Conservation (phyloP, 2,888 invertebrate genomes). For the Deilephila porcellus region DNA sequence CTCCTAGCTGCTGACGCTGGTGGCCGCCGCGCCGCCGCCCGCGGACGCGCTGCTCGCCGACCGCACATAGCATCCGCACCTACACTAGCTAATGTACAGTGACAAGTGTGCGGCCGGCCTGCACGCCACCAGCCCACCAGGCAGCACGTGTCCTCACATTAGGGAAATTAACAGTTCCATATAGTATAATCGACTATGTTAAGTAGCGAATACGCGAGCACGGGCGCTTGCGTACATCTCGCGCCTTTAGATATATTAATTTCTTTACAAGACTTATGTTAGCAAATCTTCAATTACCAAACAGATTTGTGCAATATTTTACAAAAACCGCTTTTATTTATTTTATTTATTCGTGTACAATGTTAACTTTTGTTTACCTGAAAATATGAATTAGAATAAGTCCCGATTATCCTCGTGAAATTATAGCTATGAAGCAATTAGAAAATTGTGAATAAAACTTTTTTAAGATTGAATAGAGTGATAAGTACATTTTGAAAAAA, state of each 20-base stretch:
- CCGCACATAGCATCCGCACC: slow-evolving; percentile 11
- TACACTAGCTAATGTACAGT: not conserved
- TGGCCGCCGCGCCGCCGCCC: slow-evolving; percentile 53
- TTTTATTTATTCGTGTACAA: slow-evolving; percentile 28
- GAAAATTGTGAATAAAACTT: slow-evolving; percentile 9
- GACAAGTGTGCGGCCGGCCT: no score
- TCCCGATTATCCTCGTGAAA: not conserved
- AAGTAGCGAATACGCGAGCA: not conserved
- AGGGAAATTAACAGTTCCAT: slow-evolving; percentile 9
- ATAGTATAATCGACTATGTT: not conserved
- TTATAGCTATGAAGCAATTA: not conserved
- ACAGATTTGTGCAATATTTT: slow-evolving; percentile 60
- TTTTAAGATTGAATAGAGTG: not conserved
- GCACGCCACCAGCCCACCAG: no score
- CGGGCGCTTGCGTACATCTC: not conserved
- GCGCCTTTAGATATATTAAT: slow-evolving; percentile 21
- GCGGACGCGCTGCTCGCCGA: slow-evolving; percentile 10
- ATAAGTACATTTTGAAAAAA: not conserved
- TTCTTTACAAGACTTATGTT: slow-evolving; percentile 30
- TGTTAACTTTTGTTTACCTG: slow-evolving; percentile 27
- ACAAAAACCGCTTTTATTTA: slow-evolving; percentile 26
- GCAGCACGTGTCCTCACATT: not conserved
- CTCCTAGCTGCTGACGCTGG: slow-evolving; percentile 74
- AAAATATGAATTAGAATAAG: not conserved
- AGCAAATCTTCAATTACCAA: slow-evolving; percentile 25